phyloP scores from a whole-genome alignment of 2,888 invertebrate genomes.

The Limnephilus rhombicus region DNA sequence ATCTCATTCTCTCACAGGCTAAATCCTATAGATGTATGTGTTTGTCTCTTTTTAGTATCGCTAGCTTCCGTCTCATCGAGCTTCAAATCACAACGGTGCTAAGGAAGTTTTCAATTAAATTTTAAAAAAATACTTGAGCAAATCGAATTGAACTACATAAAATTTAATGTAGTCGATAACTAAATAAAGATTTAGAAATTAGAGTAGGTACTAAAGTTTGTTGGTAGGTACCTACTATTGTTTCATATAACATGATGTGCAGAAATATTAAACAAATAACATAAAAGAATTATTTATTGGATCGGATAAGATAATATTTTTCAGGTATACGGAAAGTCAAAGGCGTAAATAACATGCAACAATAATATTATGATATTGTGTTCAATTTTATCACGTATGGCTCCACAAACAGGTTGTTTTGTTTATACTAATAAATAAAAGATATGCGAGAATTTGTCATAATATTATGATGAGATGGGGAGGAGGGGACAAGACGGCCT shows the following conservation, averaged over 20 bases:
- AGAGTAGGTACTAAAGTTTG: not conserved
- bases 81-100: too few relatives aligned
- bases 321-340: not conserved
- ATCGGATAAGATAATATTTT: not conserved
- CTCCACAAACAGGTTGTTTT: not conserved
- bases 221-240: not conserved
- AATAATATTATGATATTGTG: not conserved
- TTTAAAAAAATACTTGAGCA: too few relatives aligned
- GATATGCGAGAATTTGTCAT: not conserved
- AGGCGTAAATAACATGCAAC: not conserved
- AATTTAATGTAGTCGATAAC: too few relatives aligned
- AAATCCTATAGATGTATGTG: too few relatives aligned
- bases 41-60: too few relatives aligned
- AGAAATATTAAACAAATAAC: not conserved
- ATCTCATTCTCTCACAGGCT: too few relatives aligned
- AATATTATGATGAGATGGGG: not conserved
- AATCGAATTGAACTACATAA: too few relatives aligned
- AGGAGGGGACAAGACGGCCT: too few relatives aligned
- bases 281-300: not conserved
- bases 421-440: not conserved
- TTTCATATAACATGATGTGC: not conserved
- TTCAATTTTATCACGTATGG: not conserved
- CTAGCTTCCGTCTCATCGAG: too few relatives aligned
- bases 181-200: too few relatives aligned
- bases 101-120: too few relatives aligned